A percentile compares a stretch with the other conserved stretches of the same genome.
phyloP scores from a whole-genome alignment of 2,888 invertebrate genomes.

The Dasypogon diadema region DNA sequence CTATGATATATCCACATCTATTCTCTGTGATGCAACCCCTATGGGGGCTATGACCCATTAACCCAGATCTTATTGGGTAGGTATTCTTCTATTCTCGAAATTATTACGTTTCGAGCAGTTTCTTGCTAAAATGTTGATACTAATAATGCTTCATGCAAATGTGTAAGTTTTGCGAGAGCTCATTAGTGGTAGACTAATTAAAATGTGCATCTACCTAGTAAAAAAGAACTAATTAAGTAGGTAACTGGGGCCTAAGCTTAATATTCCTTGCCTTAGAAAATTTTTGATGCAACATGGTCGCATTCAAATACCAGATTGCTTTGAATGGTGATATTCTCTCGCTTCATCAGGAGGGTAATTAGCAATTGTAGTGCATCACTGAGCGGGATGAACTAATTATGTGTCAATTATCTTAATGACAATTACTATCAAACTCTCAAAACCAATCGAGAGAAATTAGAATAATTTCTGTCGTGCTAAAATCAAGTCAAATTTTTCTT shows the following conservation, averaged over 20 bases:
- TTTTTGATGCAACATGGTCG: no score
- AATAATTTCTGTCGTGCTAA: no score
- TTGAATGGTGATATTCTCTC: no score
- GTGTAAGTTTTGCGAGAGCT: conserved; percentile 1
- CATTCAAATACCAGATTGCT: no score
- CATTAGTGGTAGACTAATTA: not conserved
- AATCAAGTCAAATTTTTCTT: no score
- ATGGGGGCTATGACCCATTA: conserved; percentile 47
- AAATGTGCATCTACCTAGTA: not conserved
- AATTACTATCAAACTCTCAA: no score
- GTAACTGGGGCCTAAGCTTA: not conserved
- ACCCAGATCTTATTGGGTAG: conserved; percentile 33
- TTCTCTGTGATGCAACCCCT: conserved; percentile 25
- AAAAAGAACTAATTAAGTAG: not conserved
- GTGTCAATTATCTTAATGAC: no score
- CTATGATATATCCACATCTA: not conserved
- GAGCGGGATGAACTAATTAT: no score
- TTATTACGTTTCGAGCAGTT: conserved; percentile 31
- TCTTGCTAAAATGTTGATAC: not conserved
- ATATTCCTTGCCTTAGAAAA: not conserved
- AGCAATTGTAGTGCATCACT: no score
- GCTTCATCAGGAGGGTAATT: no score
- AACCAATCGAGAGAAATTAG: no score
- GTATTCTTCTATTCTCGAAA: conserved; percentile 21
- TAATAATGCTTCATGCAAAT: not conserved